Percentiles rank a stretch among this genome's conserved stretches.
These are phyloP conservation scores for Phortica magna DNA, from an alignment of 2,888 invertebrate species.

Conservation along the genomic window DNA sequence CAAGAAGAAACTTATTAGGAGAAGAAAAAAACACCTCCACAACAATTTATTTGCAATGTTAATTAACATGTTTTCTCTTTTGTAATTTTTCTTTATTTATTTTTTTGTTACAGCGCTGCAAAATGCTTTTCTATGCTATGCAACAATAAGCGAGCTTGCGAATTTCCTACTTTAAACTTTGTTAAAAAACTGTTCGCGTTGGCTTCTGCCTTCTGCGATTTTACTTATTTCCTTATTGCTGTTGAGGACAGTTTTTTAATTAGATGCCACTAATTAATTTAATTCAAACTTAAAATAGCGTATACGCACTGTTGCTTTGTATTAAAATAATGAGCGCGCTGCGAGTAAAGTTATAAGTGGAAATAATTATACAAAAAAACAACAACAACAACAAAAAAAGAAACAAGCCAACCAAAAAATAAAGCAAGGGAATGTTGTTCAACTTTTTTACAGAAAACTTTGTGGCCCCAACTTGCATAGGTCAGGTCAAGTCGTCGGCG, in stretches of 20 bases:
- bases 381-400: background rate
- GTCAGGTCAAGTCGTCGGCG: background rate
- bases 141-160: too few species aligned
- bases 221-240: conserved; percentile 15
- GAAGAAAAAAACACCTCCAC: background rate
- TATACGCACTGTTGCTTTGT: conserved; percentile 17
- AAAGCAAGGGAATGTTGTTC: conserved; percentile 3
- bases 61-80: conserved; percentile 17
- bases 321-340: background rate
- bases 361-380: background rate
- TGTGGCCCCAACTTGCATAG: background rate
- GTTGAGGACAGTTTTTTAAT: conserved; percentile 32
- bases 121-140: too few species aligned
- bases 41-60: background rate
- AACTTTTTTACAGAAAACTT: background rate
- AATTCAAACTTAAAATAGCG: conserved; percentile 31
- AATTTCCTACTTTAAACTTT: background rate
- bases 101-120: too few species aligned
- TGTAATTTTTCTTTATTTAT: background rate
- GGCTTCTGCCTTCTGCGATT: background rate
- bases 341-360: background rate
- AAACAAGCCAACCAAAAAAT: background rate
- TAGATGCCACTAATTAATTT: conserved; percentile 34
- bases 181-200: background rate
- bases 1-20: background rate